Percentiles rank a stretch among this genome's conserved stretches.
Evolutionary conservation across 2,113 vertebrate species (phyloP).

Genomic region (Cygnus atratus): DNA sequence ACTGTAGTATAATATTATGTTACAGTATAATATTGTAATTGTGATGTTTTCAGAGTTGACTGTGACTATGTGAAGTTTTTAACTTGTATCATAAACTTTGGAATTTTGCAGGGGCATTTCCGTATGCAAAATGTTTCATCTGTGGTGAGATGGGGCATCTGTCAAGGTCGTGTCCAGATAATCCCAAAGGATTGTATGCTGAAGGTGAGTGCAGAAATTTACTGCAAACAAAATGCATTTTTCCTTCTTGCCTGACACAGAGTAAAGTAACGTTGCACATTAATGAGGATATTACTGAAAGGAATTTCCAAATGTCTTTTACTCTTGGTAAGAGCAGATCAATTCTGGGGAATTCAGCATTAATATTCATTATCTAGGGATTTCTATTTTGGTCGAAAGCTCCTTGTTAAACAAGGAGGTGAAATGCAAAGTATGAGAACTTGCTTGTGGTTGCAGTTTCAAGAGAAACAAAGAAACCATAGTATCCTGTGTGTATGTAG

Average conservation of each 20-base stretch:
- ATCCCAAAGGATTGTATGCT: constrained; percentile 94
- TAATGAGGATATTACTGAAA: background rate
- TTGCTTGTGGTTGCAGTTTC: background rate
- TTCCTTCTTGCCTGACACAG: background rate
- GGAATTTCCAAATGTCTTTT: background rate
- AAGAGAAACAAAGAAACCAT: background rate
- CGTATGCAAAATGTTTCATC: constrained; percentile 97
- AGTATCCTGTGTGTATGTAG: background rate
- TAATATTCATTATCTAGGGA: background rate
- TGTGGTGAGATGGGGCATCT: constrained; percentile 93
- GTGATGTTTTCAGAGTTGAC: background rate
- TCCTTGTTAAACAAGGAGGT: background rate
- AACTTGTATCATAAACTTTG: background rate
- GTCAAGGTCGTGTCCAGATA: constrained; percentile 91
- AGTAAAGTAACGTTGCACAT: background rate
- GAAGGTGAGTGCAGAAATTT: constrained; percentile 79
- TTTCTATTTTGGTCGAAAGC: background rate
- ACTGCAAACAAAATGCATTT: background rate
- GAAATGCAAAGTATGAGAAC: background rate
- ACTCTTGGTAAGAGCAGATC: background rate
- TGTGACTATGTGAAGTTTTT: background rate
- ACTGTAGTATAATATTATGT: background rate
- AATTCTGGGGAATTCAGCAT: background rate
- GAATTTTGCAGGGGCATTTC: constrained; percentile 85
- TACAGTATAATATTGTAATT: background rate